phyloP scores from a whole-genome alignment of 2,797 vertebrate genomes.

The Peromyscus aztecus region DNA sequence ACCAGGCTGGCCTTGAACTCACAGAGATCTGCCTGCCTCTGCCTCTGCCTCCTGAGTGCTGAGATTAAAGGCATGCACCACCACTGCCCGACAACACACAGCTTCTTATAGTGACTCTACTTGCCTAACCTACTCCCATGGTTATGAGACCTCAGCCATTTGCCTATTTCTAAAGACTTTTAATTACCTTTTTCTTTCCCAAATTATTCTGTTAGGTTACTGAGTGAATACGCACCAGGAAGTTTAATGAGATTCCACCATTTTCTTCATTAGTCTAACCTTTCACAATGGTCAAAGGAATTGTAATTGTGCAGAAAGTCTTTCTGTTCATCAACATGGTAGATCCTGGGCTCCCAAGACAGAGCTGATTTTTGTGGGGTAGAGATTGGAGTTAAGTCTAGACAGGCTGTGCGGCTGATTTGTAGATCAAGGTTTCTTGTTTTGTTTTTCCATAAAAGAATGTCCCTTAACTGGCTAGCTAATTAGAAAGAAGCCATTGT shows the following conservation, averaged over 20 bases:
- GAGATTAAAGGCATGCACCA: too few relatives aligned
- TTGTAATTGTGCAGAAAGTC: background rate
- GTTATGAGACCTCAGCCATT: background rate
- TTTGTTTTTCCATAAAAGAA: constrained; percentile 53
- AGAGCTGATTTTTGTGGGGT: background rate
- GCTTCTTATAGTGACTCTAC: background rate
- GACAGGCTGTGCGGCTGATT: constrained; percentile 61
- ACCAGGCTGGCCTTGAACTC: too few relatives aligned
- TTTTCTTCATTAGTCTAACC: constrained; percentile 4
- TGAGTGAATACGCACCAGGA: background rate
- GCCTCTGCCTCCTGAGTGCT: too few relatives aligned
- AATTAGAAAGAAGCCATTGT: constrained; percentile 59
- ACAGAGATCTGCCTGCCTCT: too few relatives aligned
- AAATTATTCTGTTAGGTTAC: constrained; percentile 9
- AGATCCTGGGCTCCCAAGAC: background rate
- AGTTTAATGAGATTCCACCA: background rate
- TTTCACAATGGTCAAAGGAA: background rate
- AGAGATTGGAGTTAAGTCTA: constrained; percentile 66
- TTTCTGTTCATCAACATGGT: constrained; percentile 30
- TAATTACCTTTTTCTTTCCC: background rate
- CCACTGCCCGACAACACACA: background rate
- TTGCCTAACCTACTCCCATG: background rate
- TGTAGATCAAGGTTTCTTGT: background rate
- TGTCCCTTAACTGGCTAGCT: constrained; percentile 54
- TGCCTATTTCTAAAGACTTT: constrained; percentile 32